A percentile compares a stretch with the other conserved stretches of the same genome.
Conservation (phyloP, 2,113 vertebrate species). For the Kryptolebias marmoratus region DNA sequence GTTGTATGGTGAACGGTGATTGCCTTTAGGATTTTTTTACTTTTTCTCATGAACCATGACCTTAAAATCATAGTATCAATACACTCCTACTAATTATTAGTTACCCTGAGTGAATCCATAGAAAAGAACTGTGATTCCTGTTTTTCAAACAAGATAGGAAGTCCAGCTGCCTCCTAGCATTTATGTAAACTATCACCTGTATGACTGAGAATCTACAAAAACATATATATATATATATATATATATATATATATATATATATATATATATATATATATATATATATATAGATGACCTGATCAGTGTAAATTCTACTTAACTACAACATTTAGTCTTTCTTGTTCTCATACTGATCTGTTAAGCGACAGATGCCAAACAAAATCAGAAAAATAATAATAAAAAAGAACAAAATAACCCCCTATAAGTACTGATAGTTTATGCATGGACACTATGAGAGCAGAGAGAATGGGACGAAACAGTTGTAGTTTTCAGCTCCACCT, state of each 20-base stretch:
- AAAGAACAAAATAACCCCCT: neutral
- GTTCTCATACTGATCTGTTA: no score
- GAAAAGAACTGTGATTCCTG: neutral
- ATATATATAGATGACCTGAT: no score
- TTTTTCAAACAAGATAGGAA: neutral
- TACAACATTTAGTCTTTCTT: no score
- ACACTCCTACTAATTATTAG: neutral
- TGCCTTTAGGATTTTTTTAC: no score
- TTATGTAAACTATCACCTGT: neutral
- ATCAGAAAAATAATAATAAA: neutral
- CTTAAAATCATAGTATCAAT: no score
- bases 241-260: no score
- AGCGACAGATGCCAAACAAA: neutral
- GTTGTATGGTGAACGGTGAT: no score
- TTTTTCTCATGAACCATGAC: no score
- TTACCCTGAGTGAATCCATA: neutral
- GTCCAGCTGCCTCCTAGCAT: neutral
- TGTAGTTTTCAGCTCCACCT: constrained; percentile 78
- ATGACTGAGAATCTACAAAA: no score
- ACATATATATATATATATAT: no score
- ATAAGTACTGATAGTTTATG: neutral
- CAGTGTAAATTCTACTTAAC: no score
- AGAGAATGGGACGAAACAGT: neutral
- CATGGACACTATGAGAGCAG: neutral
- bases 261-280: no score